These are phyloP conservation scores for Ericerus pela DNA, from an alignment of 1,140 invertebrate species.

Conservation along the genomic window DNA sequence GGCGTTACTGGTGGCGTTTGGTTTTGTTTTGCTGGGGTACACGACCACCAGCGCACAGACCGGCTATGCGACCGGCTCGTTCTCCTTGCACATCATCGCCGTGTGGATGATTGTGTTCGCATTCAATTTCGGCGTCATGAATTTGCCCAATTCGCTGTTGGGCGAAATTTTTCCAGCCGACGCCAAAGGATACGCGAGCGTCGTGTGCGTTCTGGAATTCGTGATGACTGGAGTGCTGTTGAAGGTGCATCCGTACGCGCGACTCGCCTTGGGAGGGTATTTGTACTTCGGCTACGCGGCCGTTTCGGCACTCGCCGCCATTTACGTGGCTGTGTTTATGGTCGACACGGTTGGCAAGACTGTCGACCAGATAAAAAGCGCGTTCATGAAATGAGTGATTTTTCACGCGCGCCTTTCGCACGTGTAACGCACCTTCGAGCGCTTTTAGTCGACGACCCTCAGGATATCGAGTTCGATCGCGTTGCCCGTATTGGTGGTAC, in stretches of 20 bases:
- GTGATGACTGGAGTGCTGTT: conserved; percentile 55
- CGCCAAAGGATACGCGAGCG: conserved; percentile 41
- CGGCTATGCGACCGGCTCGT: not conserved
- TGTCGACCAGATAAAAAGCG: conserved; percentile 45
- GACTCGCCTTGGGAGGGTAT: conserved; percentile 36
- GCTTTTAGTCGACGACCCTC: no score
- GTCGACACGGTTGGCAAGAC: conserved; percentile 69
- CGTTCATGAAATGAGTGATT: no score
- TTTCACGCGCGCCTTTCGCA: no score
- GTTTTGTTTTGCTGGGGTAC: no score
- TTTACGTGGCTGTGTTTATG: conserved; percentile 49
- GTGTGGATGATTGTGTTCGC: conserved; percentile 35
- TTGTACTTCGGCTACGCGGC: conserved; percentile 55
- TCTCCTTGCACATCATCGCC: not conserved
- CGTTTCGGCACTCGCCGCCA: conserved; percentile 45
- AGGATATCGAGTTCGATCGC: no score
- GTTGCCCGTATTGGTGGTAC: no score
- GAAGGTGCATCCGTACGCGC: conserved; percentile 50
- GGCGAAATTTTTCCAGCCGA: conserved; percentile 32
- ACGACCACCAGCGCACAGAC: not conserved
- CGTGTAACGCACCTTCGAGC: no score
- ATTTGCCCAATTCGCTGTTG: conserved; percentile 48
- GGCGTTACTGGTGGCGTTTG: no score
- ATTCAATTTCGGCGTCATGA: conserved; percentile 37
- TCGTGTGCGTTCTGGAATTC: conserved; percentile 37